These are phyloP conservation scores for Astur gentilis DNA, from an alignment of 2,113 vertebrate genomes.

Conservation along the genomic window DNA sequence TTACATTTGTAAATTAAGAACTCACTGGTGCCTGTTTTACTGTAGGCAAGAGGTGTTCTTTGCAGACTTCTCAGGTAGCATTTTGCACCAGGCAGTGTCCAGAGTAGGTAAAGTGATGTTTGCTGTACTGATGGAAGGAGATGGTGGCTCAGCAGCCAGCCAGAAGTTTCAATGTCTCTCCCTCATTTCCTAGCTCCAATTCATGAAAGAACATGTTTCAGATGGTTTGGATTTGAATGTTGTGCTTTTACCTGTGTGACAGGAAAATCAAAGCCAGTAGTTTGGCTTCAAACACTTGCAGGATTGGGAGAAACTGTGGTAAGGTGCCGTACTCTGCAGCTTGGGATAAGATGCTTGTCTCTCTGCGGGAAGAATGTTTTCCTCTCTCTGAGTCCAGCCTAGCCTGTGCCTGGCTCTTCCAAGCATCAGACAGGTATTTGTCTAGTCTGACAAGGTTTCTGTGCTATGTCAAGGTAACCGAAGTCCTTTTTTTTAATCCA, in stretches of 20 bases:
- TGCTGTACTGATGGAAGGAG: background rate
- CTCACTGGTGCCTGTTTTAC: background rate
- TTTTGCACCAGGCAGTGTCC: background rate
- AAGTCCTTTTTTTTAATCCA: background rate
- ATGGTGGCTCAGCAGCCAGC: background rate
- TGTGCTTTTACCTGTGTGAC: background rate
- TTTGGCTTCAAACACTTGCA: background rate
- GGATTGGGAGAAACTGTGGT: background rate
- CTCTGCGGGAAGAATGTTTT: background rate
- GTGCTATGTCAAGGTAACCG: background rate
- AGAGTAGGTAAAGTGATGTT: background rate
- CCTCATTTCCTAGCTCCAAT: background rate
- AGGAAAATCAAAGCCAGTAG: background rate
- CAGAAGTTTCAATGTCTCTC: background rate
- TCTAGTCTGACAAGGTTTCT: background rate
- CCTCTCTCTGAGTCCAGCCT: background rate
- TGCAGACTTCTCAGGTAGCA: background rate
- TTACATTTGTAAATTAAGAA: background rate
- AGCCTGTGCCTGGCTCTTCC: background rate
- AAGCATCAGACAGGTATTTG: background rate
- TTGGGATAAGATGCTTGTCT: background rate
- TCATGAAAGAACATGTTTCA: background rate
- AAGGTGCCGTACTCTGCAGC: background rate
- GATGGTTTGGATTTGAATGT: background rate
- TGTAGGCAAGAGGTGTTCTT: background rate